These are phyloP conservation scores for Clarias magur DNA, from an alignment of 2,113 vertebrate genomes.

Conservation along the genomic window DNA sequence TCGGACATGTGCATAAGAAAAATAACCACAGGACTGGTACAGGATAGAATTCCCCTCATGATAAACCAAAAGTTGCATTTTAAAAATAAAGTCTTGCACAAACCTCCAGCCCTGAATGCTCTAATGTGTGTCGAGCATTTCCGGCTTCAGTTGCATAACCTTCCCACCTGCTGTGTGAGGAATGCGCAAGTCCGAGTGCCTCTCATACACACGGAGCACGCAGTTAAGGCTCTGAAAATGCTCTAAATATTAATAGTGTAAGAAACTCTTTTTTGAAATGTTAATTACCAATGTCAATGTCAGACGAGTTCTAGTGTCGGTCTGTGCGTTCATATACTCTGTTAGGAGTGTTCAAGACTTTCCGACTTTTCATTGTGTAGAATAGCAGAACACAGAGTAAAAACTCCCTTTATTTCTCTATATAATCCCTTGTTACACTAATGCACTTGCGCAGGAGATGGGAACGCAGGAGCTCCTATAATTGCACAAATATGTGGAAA, in stretches of 20 bases:
- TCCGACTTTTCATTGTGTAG: too few species aligned
- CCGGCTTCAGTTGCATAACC: constrained; percentile 3
- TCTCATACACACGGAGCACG: neutral
- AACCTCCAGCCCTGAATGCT: too few species aligned
- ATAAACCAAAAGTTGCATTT: neutral
- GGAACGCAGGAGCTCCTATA: too few species aligned
- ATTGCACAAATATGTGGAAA: too few species aligned
- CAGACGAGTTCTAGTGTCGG: neutral
- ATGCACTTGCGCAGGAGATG: too few species aligned
- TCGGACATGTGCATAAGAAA: neutral
- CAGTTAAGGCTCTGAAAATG: neutral
- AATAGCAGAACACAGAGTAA: too few species aligned
- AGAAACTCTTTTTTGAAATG: neutral
- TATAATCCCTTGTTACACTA: too few species aligned
- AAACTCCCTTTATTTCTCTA: too few species aligned
- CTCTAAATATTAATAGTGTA: neutral
- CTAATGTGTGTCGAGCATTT: neutral
- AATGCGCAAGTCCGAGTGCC: neutral
- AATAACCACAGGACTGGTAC: neutral
- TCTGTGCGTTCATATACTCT: neutral
- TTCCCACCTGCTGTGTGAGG: constrained; percentile 4
- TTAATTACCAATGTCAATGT: neutral
- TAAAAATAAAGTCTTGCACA: neutral
- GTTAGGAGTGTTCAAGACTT: too few species aligned
- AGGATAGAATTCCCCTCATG: neutral